Base-by-base conservation (phyloP, 2,113 vertebrate genomes). In the Myiagra hebetior region DNA sequence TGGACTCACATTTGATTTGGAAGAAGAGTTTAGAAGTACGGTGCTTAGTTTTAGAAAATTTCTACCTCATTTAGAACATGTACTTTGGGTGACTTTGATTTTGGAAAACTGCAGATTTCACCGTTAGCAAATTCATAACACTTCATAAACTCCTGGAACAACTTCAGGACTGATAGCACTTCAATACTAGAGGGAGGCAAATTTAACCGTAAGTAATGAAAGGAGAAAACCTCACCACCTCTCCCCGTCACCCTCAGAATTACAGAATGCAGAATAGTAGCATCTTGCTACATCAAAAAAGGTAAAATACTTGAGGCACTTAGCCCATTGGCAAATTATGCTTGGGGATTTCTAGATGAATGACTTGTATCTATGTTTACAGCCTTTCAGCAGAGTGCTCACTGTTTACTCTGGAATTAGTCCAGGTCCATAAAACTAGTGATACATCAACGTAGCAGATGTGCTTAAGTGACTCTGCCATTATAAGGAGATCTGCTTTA, bases 361-460 rank as follows among this genome's bases (percentile, higher is more conserved):
- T 35, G 41, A 91, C 28, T 30, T 52, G 69, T 78, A 74, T 85
- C 78, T 78, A 2, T 97, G 95, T 91, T 88, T 92, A 95, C 79
- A 87, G 93, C 77, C 92, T 95, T 92, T 92, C 96, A 91, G 89
- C 67, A 57, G 64, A 97, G 92, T 74, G 78, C 89, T 94, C 91
- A 78, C 73, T 95, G 88, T 97, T 98, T 98, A 96, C 92, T 94
- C 85, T 97, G 95, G 97, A 97, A 97, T 96, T 96, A 97, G 96
- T 97, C 95, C 96, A 97, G 94, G 72, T 55, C 85, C 85, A 93
- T 96, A 93, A 97, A 97, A 96, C 85, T 72, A 96, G 84, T 74
- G 93, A 94, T 95, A 95, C 60, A 94, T 95, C 95, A 94, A 82
- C 5, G 30, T 35, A 91, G 82, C 91, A 92, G 86, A 95, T 74